Base-by-base conservation (phyloP, 2,113 vertebrate genomes). In the Apistogramma diplotaenia region DNA sequence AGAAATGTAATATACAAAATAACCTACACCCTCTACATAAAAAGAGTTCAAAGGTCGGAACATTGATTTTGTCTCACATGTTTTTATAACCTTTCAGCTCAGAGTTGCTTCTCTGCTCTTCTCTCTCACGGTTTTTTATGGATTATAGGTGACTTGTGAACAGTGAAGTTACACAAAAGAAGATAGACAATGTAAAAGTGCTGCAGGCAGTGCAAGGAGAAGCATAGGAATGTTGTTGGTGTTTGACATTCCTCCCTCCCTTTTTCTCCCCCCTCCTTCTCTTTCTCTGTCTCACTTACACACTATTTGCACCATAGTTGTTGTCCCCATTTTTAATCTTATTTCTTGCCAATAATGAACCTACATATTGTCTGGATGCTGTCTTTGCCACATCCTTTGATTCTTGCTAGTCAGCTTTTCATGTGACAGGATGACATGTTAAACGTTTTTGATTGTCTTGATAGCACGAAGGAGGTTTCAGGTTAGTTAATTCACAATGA, bases 141-240 rank as follows among this genome's bases (percentile, higher is more conserved):
- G 60, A 85, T 82, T 59, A 40, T 81, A 75, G 83, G 70, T 91
- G 87, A 92, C 82, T 93, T 80, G 57, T 86, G 72, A 90, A 89
- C 74, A 84, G 78, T 82, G 27, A 86, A 85, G 85, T 87, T 61
- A 78, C 70, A 90, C 87, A 91, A 94, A 94, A 89, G 90, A 85
- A 78, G 76, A 85, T 84, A 90, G 93, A 93, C 92, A 93, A 94
- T 93, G 86, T 82, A 35, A 89, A 91, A 90, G 79, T 87, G 93
- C 94, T 91, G 89, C 91, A 93, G 93, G 93, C 93, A 76, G 89
- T 91, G 90, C 89, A 92, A 94, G 93, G 89, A 92, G 93, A 91
- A 89, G 90, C 90, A 90, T 60, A 88, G 95, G 94, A 96, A 96
- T 96, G 95, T 92, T 95, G 95, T 95, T 95, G 94, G 93, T 94